A percentile compares a stretch with the other conserved stretches of the same genome.
These are phyloP conservation scores for Ibidorhyncha struthersii DNA, from an alignment of 2,113 vertebrate species.

Conservation along the genomic window DNA sequence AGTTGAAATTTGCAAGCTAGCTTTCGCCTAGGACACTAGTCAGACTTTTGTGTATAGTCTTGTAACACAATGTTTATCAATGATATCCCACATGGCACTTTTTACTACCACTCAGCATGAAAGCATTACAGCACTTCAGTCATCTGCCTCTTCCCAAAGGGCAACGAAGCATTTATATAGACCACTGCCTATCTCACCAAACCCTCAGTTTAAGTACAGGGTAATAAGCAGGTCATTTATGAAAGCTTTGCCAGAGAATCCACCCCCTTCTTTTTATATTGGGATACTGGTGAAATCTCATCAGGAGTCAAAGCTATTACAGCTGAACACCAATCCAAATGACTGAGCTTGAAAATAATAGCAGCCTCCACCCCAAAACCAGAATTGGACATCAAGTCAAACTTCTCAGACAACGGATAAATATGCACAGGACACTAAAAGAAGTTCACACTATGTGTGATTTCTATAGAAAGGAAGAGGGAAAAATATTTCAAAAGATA, in stretches of 20 bases:
- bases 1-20: neutral
- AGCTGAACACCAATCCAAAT: neutral
- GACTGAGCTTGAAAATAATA: neutral
- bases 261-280: neutral
- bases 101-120: neutral
- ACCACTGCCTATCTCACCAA: neutral
- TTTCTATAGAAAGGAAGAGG: neutral
- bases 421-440: neutral
- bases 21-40: neutral
- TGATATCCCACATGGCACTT: neutral
- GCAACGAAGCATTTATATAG: neutral
- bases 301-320: neutral
- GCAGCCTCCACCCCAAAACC: neutral
- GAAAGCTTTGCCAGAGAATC: neutral
- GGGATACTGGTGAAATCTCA: neutral
- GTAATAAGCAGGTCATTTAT: neutral
- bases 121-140: neutral
- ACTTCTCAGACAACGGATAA: neutral
- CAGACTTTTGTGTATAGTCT: neutral
- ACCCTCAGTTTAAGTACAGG: neutral
- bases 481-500: neutral
- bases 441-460: neutral
- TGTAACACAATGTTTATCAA: neutral
- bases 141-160: neutral
- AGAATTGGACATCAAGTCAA: neutral